Evolutionary conservation across 2,797 vertebrate genomes (phyloP), one percentile per base, ranked within the genome.

Genomic region (Syngnathus acus): DNA sequence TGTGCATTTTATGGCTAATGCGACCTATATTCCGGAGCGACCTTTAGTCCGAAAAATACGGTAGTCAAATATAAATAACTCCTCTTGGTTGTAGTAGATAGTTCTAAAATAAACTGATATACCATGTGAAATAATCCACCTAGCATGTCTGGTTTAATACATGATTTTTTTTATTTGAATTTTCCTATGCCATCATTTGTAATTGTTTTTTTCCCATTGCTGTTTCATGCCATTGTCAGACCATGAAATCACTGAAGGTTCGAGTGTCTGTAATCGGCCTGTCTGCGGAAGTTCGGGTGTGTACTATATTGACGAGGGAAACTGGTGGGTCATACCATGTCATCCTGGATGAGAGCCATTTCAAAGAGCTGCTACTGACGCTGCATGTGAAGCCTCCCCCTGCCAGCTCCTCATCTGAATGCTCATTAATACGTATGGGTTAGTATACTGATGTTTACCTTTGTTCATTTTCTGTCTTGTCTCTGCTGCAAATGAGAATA

Each of bases 361-460:
- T 93, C 74, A 97, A 91, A 75, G 95, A 98, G 37, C 86, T 99
- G 67, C 85, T 99, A 65, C 92, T 91, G 40, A 62, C 21, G 83
- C 89, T 93, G 70, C 95, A 98, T 17, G 92, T 98, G 69, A 96
- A 92, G 65, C 97, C 96, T 40, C 95, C 95, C 26, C 95, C 96
- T 3, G 93, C 94, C 77, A 93, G 89, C 83, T 92, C 92, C 43
- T 91, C 89, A n/a, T 95, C 95, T 0, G 95, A 99, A 70, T 97
- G 95, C 77, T 98, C 96, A 7, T 90, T 99, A 65, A 98, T 99
- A 87, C 95, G 96, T 54, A 98, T 99, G 97, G 97, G 97, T 98
- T 87, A 80, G 92, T 85, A 61, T 11, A 16, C 43, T 62, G 10
- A 57, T 0, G 23, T 57, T 57, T 37, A 32, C 21, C 13, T 14